Evolutionary conservation across 2,888 invertebrate genomes (phyloP), one percentile per base, ranked within the genome.

Genomic region (Lapara coniferarum): DNA sequence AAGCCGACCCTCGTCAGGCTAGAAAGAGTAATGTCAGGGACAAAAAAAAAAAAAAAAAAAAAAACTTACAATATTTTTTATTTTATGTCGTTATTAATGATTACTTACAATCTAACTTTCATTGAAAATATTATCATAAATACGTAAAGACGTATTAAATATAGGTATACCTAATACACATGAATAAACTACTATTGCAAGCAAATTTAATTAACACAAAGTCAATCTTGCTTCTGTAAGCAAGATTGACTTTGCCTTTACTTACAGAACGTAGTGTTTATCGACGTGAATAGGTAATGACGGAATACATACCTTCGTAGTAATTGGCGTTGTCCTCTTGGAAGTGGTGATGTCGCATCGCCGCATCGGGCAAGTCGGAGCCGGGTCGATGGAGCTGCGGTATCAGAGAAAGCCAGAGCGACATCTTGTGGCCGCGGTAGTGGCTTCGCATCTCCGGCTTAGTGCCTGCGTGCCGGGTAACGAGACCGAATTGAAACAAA

Each of bases 351-450:
- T 97, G 97, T 56, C 97, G 95, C 96, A 98, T 97, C 72, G 96
- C 97, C 73, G 97, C 96, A 83, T 97, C 97, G 75, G 96, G 96
- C 75, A 94, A 77, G 74, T 95, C 95, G 12, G 95, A 91, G 25
- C 98, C 97, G 13, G 98, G 97, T 71, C 97, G 95, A 87, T 98
- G 98, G 69, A 98, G 95, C 86, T 98, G 98, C 68, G 98, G 98
- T 84, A 98, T 97, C 68, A 98, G 95, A 77, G 98, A 97, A 73
- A 98, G 91, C 98, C 98, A 98, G 85, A 98, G 95, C 53, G 98
- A 98, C 95, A 98, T 96, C 91, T 98, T 98, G 94, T 98, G 98
- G 59, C 98, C 98, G 56, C 98, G 95, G 90, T 98, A 99, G 90
- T 98, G 98, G 83, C 97, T 97, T 76, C 96, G 96, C 92, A 97